These are phyloP conservation scores for Branchipolynoe longqiensis DNA, from an alignment of 2,888 invertebrate genomes.

Conservation along the genomic window DNA sequence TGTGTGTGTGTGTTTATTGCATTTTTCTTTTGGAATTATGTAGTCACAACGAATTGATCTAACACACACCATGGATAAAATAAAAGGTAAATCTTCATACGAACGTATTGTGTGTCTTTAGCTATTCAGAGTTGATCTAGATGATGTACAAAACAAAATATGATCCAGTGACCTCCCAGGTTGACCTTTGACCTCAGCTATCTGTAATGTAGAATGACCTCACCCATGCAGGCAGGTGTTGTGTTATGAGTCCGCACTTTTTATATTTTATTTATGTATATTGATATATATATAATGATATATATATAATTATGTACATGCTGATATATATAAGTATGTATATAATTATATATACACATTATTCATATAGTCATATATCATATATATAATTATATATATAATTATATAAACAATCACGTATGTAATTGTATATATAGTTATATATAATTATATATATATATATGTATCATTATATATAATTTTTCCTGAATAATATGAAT, in stretches of 20 bases:
- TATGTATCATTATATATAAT: constrained; percentile 14
- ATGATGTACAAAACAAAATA: constrained; percentile 40
- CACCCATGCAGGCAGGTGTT: constrained; percentile 1
- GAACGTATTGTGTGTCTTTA: constrained; percentile 43
- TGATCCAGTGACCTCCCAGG: constrained; percentile 29
- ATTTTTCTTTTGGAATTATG: constrained; percentile 13
- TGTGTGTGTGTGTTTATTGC: no score
- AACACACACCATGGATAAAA: no score
- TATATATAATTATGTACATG: no score
- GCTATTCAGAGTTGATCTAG: constrained; percentile 30
- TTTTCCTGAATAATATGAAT: constrained; percentile 45
- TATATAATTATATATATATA: no score
- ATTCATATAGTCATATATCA: no score
- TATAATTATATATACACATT: no score
- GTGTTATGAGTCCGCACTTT: constrained; percentile 27
- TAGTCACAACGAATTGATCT: constrained; percentile 38
- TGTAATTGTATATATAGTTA: no score
- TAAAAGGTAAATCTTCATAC: constrained; percentile 8
- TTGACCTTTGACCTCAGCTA: constrained; percentile 27
- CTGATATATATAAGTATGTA: no score
- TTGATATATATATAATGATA: no score
- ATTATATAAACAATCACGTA: no score
- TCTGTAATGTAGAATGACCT: constrained; percentile 12
- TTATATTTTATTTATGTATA: no score
- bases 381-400: no score